phyloP scores from a whole-genome alignment of 23 tunicate species.

The Phallusia fumigata region DNA sequence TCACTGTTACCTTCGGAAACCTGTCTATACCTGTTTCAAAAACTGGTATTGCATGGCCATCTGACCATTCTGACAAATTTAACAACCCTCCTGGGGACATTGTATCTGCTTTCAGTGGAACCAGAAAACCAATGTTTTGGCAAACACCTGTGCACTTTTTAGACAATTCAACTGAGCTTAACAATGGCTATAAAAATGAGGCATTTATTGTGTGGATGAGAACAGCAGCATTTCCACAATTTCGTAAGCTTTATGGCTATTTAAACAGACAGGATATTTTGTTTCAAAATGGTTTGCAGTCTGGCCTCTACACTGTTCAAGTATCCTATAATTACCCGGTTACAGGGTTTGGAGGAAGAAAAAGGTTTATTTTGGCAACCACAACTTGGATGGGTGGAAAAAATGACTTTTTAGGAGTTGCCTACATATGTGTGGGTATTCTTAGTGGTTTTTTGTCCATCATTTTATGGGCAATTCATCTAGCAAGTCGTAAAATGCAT shows the following conservation, averaged over 20 bases:
- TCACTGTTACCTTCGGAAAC: slow-evolving; percentile 10
- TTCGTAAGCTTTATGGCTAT: slow-evolving; percentile 87
- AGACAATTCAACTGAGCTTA: slow-evolving; percentile 30
- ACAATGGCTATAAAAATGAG: slow-evolving; percentile 95
- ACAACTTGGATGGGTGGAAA: slow-evolving; percentile 97
- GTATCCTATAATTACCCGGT: slow-evolving; percentile 89
- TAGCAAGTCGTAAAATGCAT: slow-evolving; percentile 19
- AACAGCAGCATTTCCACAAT: slow-evolving; percentile 95
- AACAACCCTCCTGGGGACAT: slow-evolving; percentile 63
- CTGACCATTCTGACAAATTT: slow-evolving; percentile 76
- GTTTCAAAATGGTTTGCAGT: slow-evolving; percentile 22
- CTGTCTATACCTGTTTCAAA: slow-evolving; percentile 17
- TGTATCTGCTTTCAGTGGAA: slow-evolving; percentile 14
- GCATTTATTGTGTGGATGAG: slow-evolving; percentile 99
- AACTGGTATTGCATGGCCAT: slow-evolving; percentile 89
- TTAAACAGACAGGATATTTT: slow-evolving; percentile 15
- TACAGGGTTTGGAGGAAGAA: slow-evolving; percentile 71
- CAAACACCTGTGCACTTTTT: slow-evolving; percentile 49
- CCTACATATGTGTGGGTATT: slow-evolving; percentile 77
- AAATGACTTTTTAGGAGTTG: slow-evolving; percentile 85
- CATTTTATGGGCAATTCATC: slow-evolving; percentile 45
- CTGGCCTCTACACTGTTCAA: slow-evolving; percentile 47
- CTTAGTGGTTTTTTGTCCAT: slow-evolving; percentile 57
- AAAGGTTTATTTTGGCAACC: slow-evolving; percentile 71
- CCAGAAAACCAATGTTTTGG: slow-evolving; percentile 71